These are phyloP conservation scores for Pomatostomus ruficeps DNA, from an alignment of 2,113 vertebrate species.

Conservation along the genomic window DNA sequence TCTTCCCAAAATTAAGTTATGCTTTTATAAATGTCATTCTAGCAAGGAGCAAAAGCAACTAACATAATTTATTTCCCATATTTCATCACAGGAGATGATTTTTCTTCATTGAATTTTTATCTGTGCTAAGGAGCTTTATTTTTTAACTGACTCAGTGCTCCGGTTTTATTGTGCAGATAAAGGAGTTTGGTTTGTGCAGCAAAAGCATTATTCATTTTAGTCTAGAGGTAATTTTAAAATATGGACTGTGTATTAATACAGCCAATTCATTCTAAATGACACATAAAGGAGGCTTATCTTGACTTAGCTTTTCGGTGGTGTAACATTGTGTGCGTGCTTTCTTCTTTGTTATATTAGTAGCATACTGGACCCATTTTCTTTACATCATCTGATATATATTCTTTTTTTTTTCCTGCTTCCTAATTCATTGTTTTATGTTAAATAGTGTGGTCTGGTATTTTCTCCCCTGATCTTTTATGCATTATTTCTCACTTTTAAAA, in stretches of 20 bases:
- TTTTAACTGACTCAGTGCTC: slow-evolving; percentile 18
- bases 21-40: not conserved
- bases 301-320: not conserved
- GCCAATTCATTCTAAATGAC: slow-evolving; percentile 1
- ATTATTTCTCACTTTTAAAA: not conserved
- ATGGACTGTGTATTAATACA: not conserved
- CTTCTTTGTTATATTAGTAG: not conserved
- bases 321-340: not conserved
- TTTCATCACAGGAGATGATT: not conserved
- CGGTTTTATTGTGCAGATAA: slow-evolving; percentile 16
- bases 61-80: not conserved
- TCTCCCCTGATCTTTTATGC: not conserved
- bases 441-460: not conserved
- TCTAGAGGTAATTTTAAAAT: slow-evolving; percentile 32
- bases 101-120: slow-evolving; percentile 34
- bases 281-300: slow-evolving; percentile 30
- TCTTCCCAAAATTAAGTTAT: not conserved
- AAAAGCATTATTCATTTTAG: slow-evolving; percentile 25
- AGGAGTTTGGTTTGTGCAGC: not conserved
- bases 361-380: not conserved
- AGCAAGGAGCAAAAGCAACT: not conserved
- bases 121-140: slow-evolving; percentile 23
- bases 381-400: not conserved
- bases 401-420: not conserved
- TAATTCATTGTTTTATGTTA: not conserved